Evolutionary conservation across 2,888 invertebrate genomes (phyloP), one percentile per base, ranked within the genome.

Genomic region (Phasia obesa): DNA sequence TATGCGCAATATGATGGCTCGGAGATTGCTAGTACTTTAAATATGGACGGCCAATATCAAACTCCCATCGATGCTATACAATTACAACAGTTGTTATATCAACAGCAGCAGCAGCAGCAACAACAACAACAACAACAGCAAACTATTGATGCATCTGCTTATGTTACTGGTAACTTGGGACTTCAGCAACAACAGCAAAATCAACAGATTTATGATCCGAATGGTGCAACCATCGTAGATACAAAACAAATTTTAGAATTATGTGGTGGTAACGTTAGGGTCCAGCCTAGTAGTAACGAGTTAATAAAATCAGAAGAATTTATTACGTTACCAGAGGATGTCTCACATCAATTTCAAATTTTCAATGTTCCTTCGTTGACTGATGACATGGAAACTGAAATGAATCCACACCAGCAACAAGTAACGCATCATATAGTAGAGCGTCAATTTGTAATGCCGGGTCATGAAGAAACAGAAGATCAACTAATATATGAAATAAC

Each of bases 311-410:
- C 75, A 15, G 83, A 62, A 21, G 83, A 83, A 23, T 79, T 65
- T 71, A 79, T 73, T 11, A 62, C 70, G 11, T 60, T 79, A 21
- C 79, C 86, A 69, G 51, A 85, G 74, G 60, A 88, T 65, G 80
- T 83, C 9, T 73, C 84, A n/a, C 76, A 78, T 44, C 82, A 89
- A 51, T 89, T 90, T 27, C 88, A 86, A 70, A 86, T 90, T 4
- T 90, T 87, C 59, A 88, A 88, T 86, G 88, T 89, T 60, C 89
- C 88, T 35, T 90, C 90, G 2, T 79, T 89, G 44, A 88, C 90
- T 4, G 89, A 89, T 62, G 90, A 86, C 11, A 82, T 80, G 23
- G 73, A 73, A 47, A 70, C 76, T 1, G 70, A 76, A 21, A 42
- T 55, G 2, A 69, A 62, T 13, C 71, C 60, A 53, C 65, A 59